A percentile compares a stretch with the other conserved stretches of the same genome.
These are phyloP conservation scores for Drosophila sechellia DNA, from an alignment of 1,140 invertebrate species.

Conservation along the genomic window DNA sequence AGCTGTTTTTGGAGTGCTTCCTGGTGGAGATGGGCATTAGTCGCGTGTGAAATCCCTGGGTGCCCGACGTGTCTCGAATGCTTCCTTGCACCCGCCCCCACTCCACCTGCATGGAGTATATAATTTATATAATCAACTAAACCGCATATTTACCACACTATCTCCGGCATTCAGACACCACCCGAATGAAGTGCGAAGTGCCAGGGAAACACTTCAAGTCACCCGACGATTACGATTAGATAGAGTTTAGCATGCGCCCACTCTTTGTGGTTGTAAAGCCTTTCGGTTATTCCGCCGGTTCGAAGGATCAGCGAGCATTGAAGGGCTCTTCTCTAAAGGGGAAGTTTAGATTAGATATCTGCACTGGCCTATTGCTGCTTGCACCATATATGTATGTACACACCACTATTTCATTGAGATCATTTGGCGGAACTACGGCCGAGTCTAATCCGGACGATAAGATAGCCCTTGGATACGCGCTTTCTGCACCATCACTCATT, in stretches of 20 bases:
- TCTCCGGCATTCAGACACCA: constrained; percentile 54
- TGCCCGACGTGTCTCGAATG: background rate
- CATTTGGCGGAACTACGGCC: constrained; percentile 9
- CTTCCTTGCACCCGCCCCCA: background rate
- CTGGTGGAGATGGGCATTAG: constrained; percentile 19
- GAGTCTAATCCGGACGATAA: constrained; percentile 43
- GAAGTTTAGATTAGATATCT: constrained; percentile 24
- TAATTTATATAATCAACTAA: constrained; percentile 32
- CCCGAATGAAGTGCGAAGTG: constrained; percentile 68
- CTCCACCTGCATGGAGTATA: background rate
- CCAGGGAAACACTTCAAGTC: constrained; percentile 44
- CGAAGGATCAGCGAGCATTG: constrained; percentile 18
- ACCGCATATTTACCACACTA: constrained; percentile 38
- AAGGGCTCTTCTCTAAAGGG: constrained; percentile 8
- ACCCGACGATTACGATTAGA: constrained; percentile 59
- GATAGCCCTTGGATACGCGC: constrained; percentile 36
- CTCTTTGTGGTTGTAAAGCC: constrained; percentile 12
- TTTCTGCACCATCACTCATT: constrained; percentile 43
- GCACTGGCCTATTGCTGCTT: constrained; percentile 13
- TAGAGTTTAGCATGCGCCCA: constrained; percentile 59
- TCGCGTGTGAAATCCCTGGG: constrained; percentile 26
- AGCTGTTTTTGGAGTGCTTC: constrained; percentile 4
- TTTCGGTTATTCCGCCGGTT: constrained; percentile 19
- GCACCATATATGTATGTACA: background rate
- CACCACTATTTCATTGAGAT: constrained; percentile 30